Conservation (phyloP, 2,113 vertebrate species). For the Parotia lawesii region DNA sequence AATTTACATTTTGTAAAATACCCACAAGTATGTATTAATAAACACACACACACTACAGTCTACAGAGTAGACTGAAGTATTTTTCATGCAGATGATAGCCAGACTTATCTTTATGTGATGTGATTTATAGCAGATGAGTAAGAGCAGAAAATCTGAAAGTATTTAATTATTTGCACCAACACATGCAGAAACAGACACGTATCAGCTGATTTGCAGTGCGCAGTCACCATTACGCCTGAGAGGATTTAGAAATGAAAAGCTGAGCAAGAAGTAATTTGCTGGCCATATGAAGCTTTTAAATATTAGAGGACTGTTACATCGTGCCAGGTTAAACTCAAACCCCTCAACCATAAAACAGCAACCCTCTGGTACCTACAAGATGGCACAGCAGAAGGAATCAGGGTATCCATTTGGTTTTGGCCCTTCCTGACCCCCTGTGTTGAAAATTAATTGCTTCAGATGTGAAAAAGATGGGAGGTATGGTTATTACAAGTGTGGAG, state of each 20-base stretch:
- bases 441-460: background rate
- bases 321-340: background rate
- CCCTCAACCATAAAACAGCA: background rate
- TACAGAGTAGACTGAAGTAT: background rate
- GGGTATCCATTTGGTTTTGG: background rate
- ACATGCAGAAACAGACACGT: fast-evolving
- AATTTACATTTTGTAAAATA: background rate
- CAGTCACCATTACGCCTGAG: background rate
- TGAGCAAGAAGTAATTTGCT: background rate
- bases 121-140: background rate
- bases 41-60: background rate
- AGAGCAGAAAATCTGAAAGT: background rate
- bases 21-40: background rate
- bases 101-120: background rate
- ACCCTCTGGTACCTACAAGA: background rate
- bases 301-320: background rate
- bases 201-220: background rate
- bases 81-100: background rate
- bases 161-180: background rate
- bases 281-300: background rate
- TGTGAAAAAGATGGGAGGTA: background rate
- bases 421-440: background rate
- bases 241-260: background rate
- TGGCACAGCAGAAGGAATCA: background rate
- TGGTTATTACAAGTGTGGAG: background rate